These are phyloP conservation scores for Phyllopteryx taeniolatus DNA, from an alignment of 2,113 vertebrate species.

Conservation along the genomic window DNA sequence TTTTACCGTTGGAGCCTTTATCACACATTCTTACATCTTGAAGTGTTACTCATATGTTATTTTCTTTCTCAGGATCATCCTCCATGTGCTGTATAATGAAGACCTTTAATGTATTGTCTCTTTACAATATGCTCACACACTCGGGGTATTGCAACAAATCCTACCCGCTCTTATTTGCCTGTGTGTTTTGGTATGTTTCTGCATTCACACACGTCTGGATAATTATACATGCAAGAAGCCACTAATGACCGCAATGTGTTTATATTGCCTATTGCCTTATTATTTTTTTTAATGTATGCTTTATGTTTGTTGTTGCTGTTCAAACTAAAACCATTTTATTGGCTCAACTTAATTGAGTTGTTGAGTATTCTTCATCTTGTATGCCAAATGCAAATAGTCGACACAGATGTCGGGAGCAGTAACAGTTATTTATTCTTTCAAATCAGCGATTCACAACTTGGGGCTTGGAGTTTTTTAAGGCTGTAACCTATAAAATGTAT, in stretches of 20 bases:
- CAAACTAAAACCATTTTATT: not conserved
- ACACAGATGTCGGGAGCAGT: not conserved
- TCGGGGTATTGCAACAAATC: conserved; percentile 18
- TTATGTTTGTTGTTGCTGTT: not conserved
- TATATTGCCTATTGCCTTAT: not conserved
- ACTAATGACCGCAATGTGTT: conserved; percentile 1
- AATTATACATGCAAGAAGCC: not conserved
- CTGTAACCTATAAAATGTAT: not conserved
- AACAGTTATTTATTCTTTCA: not conserved
- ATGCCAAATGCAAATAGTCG: not conserved
- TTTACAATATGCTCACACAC: conserved; percentile 28
- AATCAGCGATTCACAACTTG: not conserved
- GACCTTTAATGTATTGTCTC: conserved; percentile 24
- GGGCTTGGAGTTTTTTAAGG: not conserved
- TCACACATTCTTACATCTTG: not conserved
- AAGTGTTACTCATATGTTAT: not conserved
- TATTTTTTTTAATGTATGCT: not conserved
- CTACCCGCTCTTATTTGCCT: conserved; percentile 21
- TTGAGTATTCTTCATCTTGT: not conserved
- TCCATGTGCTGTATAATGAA: conserved; percentile 14
- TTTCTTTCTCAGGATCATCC: conserved; percentile 17
- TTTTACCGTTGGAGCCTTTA: conserved; percentile 1
- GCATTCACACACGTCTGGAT: not conserved
- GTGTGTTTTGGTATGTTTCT: conserved; percentile 6
- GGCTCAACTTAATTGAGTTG: not conserved